Evolutionary conservation across 2,888 invertebrate genomes (phyloP).

Genomic region (Lasioglossum villosulum): DNA sequence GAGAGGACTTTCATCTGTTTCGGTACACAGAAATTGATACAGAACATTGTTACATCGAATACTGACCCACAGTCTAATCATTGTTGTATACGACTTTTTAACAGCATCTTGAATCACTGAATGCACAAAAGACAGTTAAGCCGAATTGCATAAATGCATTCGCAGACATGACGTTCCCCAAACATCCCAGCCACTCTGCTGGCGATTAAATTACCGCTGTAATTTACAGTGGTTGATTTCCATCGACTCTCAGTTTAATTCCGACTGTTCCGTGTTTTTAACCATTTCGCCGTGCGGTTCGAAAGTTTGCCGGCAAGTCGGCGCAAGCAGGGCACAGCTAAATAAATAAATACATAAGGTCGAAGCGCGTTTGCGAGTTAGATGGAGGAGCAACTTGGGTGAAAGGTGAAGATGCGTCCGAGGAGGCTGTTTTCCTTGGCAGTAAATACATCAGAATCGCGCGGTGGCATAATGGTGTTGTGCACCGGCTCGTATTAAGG

Average conservation of each 20-base stretch:
- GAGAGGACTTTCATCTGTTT: too few relatives aligned
- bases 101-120: background rate
- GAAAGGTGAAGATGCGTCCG: constrained; percentile 1
- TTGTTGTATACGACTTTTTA: too few relatives aligned
- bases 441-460: constrained; percentile 45
- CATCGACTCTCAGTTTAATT: background rate
- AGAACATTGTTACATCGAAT: too few relatives aligned
- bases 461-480: constrained; percentile 60
- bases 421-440: constrained; percentile 32
- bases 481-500: constrained; percentile 65
- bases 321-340: background rate
- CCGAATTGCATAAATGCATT: background rate
- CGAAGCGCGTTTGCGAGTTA: background rate
- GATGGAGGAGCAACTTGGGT: background rate
- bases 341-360: constrained; percentile 4
- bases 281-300: background rate
- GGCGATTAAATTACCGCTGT: background rate
- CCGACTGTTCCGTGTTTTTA: background rate
- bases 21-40: too few relatives aligned
- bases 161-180: background rate
- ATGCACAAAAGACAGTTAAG: background rate
- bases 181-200: background rate
- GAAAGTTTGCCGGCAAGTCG: background rate
- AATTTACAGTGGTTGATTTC: background rate
- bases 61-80: too few relatives aligned